Base-by-base conservation (phyloP, 2,888 invertebrate genomes). In the Balanococcus diminutus region DNA sequence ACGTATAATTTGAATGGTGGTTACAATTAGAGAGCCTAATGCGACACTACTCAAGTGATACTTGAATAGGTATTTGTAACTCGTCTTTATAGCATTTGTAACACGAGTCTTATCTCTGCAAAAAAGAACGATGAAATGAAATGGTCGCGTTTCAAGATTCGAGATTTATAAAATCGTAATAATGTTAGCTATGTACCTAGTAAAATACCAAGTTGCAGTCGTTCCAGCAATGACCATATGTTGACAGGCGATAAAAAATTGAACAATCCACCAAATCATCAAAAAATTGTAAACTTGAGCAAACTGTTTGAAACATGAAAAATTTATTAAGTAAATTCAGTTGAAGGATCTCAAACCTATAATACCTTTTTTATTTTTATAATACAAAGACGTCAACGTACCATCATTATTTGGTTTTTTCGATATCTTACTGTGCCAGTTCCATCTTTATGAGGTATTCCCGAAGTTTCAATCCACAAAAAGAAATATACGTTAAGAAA, bases 21-120 rank as follows among this genome's bases (percentile, higher is more conserved):
- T 94, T 84, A 96, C 93, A 28, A 96, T 89, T 83, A 96, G 90
- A 0, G 95, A 93, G 0, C 96, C 96, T 87, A 95, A 92, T 0
- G 95, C 95, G 11, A 95, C 91, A 0, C 95, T 94, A 16, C 96
- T 96, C 87, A 95, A 89, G 90, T 96, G 95, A 89, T 93, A 95
- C 46, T 92, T 89, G 2, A 92, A 88, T 81, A 93, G 89, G 87
- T 92, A 92, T 25, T 89, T 89, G 32, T 91, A 89, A 87, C 92
- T 92, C 31, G 89, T 89, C 3, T 89, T 86, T 56, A 92, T 91
- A 1, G 92, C 92, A 56, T 89, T 89, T 11, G 89, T 88, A 51
- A 92, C 86, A 19, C 89, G 88, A 3, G 89, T 89, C 88, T 92
- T 92, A 87, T 92, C 90, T 88, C 92, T 92, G 46, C 14, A 84